Evolutionary conservation across 2,888 invertebrate species (phyloP), one percentile per base, ranked within the genome.

Genomic region (Catotricha subobsoleta): DNA sequence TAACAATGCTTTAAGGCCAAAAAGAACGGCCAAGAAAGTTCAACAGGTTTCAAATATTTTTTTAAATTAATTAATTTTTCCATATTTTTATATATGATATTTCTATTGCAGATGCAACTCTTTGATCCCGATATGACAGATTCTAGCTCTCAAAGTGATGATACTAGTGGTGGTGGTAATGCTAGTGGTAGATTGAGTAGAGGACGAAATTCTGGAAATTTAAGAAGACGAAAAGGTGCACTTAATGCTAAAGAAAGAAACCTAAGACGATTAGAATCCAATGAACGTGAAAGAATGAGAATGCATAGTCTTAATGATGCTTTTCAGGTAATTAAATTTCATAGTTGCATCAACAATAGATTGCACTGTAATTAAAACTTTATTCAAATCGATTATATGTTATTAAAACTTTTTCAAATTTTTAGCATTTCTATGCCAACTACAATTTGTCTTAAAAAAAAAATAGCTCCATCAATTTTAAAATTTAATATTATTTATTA

Each of bases 251-350:
- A 87, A 42, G 90, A 90, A 56, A 68, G 88, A 47, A 90, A 88
- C 62, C 65, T 84, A 44, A 71, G 90, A 39, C 72, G 90, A 43
- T 68, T 90, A 40, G 90, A 90, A 64, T 87, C 87, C 60, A 90
- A 90, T 60, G 88, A 90, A 59, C 67, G 90, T 40, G 90, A 90
- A 62, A 68, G 90, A 43, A 83, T 86, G 80, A 69, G 90, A 51
- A 90, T 90, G 90, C 90, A 90, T 60, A 82, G 82, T 40, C 69
- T 90, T 43, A 90, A 90, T 58, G 82, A 87, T 55, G 90, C 90
- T 13, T 90, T 90, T 61, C 82, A 86, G 72, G 84, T 80, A 60
- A 34, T 34, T 34, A 34, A 20, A 34, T 21, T 8, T 25, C 10
- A 25, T 10, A 8, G 25, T 10, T 25, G 8, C 7, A 8, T 25